These are phyloP conservation scores for Tauraco erythrolophus DNA, from an alignment of 2,113 vertebrate species.

Conservation along the genomic window DNA sequence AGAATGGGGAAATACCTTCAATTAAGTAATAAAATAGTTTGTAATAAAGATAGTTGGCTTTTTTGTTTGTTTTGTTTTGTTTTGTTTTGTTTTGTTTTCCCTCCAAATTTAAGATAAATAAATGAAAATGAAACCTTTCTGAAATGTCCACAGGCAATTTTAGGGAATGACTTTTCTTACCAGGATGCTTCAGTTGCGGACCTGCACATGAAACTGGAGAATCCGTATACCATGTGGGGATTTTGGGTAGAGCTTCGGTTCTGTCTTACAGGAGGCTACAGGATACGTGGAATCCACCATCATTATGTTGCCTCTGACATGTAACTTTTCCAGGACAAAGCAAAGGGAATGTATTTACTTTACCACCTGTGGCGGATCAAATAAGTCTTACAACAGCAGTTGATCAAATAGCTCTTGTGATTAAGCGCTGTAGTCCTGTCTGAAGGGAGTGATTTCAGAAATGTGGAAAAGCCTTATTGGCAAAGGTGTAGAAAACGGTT, in stretches of 20 bases:
- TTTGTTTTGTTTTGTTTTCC: background rate
- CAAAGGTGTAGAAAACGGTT: background rate
- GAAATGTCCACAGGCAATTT: background rate
- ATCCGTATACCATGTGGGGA: fast-evolving
- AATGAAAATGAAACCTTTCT: background rate
- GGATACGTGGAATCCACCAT: background rate
- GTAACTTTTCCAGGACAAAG: background rate
- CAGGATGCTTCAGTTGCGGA: background rate
- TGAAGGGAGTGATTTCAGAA: background rate
- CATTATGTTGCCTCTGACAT: background rate
- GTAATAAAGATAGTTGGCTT: background rate
- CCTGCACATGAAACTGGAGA: background rate
- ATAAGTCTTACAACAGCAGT: background rate
- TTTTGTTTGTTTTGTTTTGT: too few relatives aligned
- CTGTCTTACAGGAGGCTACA: background rate
- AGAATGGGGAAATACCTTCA: background rate
- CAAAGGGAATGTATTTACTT: background rate
- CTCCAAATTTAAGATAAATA: background rate
- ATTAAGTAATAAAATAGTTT: background rate
- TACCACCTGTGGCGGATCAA: background rate
- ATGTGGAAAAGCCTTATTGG: background rate
- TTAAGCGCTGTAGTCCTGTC: fast-evolving
- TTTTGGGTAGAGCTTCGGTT: background rate
- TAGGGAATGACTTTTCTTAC: background rate
- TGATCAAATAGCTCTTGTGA: background rate